Base-by-base conservation (phyloP, 2,797 vertebrate genomes). In the Protonibea diacanthus region DNA sequence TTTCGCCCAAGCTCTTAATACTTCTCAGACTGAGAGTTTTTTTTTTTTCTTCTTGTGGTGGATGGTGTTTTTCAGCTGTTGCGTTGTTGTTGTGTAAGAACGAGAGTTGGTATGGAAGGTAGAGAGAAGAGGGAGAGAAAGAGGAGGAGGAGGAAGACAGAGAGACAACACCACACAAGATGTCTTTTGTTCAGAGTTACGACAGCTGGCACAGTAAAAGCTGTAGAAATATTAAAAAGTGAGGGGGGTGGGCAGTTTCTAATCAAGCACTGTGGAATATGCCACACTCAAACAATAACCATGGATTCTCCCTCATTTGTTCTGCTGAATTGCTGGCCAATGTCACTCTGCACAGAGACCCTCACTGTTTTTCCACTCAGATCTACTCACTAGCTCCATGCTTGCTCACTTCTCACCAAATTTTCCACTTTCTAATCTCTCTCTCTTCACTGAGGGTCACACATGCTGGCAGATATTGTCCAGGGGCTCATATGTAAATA, bases 401-500 rank as follows among this genome's bases (percentile, higher is more conserved):
- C 49, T 67, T 33, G 10, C 58, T 69, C 68, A 57, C 40, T 17
- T 17, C 23, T 63, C 29, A 15, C 21, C 45, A 44, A 40, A 62
- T 70, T 79, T 82, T 71, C 77, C 69, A 61, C 23, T 9, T 81
- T 80, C 68, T 82, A 55, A 70, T 82, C 75, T 65, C 57, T 60
- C 3, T 65, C 33, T 62, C 52, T 48, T 12, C 38, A 10, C 3
- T 17, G 66, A 61, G 80, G 75, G 71, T 83, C 83, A 78, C 87
- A 82, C 83, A 84, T 67, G 80, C 49, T 21, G 73, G 58, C 76
- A 58, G 77, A 82, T 70, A 83, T 77, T 66, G 76, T 89, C 88
- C 57, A 68, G 87, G 78, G 80, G 83, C 84, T 89, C 51, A 76
- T 88, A 80, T 89, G 89, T 86, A 91, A 93, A 94, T 89, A 81